Evolutionary conservation across 2,113 vertebrate species (phyloP), one percentile per base, ranked within the genome.

Genomic region (Archilochus colubris): DNA sequence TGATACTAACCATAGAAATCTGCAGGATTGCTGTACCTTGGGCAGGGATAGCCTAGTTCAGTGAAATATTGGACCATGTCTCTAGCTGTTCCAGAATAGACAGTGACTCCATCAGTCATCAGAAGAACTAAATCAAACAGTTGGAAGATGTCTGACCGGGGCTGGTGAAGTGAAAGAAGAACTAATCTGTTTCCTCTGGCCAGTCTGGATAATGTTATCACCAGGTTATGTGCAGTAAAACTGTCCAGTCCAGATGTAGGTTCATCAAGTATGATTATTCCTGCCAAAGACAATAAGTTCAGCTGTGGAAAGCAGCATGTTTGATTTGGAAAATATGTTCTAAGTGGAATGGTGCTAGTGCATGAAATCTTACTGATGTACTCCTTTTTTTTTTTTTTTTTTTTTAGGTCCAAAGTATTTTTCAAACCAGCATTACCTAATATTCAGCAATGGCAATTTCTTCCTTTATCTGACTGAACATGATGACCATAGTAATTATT

Each of bases 161-260:
- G 99, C 97, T 99, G 99, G 95, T 99, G 99, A 96, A 99, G 98
- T 5, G 99, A 99, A 83, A 99, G 97, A 93, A 99, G 98, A 62
- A 99, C 98, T 93, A 99, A 88, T 15, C 99, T 98, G 97, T 99
- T 99, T 89, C 99, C 99, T 66, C 97, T 98, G 74, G 99, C 99
- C 94, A 99, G 97, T 72, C 99, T 98, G 83, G 98, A 99, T 97
- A 99, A 95, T 1, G 99, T 99, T 95, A 98, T 98, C 89, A 99
- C 98, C 96, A 99, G 98, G 96, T 99, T 99, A 96, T 99, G 99
- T 64, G 99, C 99, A 0, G 99, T 99, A 97, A 99, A 99, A 94
- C 99, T 99, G 98, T 99, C 99, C n/a, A 99, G 96, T 70, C 99
- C 99, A 19, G 99, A 99, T 6, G 99, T 99, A 72, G 99, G 99